Conservation (phyloP, 1,140 invertebrate species). For the Camponotus vicinus region DNA sequence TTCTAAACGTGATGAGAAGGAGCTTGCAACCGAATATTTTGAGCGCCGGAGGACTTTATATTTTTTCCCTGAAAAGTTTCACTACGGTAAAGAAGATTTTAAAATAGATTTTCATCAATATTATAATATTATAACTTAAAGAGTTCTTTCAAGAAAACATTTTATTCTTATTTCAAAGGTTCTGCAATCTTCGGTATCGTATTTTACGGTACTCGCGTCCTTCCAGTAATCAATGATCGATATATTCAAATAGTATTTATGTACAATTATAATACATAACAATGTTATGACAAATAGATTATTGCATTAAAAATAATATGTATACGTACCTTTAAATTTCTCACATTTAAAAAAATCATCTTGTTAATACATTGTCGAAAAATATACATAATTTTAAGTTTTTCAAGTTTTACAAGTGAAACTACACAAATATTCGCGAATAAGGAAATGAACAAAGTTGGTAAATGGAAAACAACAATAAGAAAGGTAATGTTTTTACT, state of each 20-base stretch:
- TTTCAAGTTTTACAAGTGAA: not conserved
- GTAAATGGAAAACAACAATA: not conserved
- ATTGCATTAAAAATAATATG: not conserved
- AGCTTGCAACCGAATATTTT: not conserved
- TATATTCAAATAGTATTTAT: constrained; percentile 14
- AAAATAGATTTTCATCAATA: not conserved
- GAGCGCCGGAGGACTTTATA: not conserved
- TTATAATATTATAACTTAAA: not conserved
- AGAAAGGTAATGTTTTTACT: not conserved
- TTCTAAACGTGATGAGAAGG: constrained; percentile 3
- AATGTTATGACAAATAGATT: not conserved
- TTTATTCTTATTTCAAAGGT: constrained; percentile 11
- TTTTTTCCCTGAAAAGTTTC: constrained; percentile 25
- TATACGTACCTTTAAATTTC: not conserved
- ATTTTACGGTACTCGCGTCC: constrained; percentile 47
- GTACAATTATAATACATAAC: not conserved
- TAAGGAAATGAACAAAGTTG: not conserved
- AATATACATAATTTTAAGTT: not conserved
- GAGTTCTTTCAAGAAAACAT: not conserved
- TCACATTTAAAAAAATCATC: not conserved
- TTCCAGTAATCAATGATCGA: not conserved
- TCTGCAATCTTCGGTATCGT: constrained; percentile 12
- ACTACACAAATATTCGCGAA: not conserved
- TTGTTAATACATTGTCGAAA: not conserved
- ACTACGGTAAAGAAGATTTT: constrained; percentile 5